Evolutionary conservation across 2,888 invertebrate species (phyloP).

Genomic region (Synergus laeviventris): DNA sequence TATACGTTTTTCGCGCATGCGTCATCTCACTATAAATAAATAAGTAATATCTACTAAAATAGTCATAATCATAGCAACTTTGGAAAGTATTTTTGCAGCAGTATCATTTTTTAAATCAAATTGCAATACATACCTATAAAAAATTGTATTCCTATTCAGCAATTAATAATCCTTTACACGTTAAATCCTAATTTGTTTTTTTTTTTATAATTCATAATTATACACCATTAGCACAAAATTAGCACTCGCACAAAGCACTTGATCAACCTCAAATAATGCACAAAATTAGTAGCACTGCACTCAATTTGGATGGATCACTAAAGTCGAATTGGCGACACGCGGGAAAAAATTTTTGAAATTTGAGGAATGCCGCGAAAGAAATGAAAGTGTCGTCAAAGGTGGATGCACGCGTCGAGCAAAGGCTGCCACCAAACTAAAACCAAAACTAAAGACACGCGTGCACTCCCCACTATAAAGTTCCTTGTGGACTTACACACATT

Average conservation of each 20-base stretch:
- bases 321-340: background rate
- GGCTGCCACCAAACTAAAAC: conserved; percentile 71
- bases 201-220: background rate
- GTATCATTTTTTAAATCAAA: too few relatives aligned
- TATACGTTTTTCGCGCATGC: too few relatives aligned
- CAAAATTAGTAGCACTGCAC: background rate
- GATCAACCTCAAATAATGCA: background rate
- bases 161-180: background rate
- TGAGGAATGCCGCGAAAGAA: background rate
- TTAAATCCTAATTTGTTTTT: background rate
- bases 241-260: background rate
- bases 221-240: background rate
- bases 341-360: background rate
- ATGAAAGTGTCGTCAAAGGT: background rate
- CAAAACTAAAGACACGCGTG: conserved; percentile 74
- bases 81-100: too few relatives aligned
- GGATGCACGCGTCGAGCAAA: conserved; percentile 51
- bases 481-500: conserved; percentile 51
- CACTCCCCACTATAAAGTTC: conserved; percentile 61
- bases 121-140: background rate
- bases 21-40: too few relatives aligned
- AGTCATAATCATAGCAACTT: too few relatives aligned
- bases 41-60: too few relatives aligned
- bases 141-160: background rate
- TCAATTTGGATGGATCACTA: background rate